A percentile compares a stretch with the other conserved stretches of the same genome.
These are phyloP conservation scores for Menura novaehollandiae DNA, from an alignment of 2,113 vertebrate species.

Conservation along the genomic window DNA sequence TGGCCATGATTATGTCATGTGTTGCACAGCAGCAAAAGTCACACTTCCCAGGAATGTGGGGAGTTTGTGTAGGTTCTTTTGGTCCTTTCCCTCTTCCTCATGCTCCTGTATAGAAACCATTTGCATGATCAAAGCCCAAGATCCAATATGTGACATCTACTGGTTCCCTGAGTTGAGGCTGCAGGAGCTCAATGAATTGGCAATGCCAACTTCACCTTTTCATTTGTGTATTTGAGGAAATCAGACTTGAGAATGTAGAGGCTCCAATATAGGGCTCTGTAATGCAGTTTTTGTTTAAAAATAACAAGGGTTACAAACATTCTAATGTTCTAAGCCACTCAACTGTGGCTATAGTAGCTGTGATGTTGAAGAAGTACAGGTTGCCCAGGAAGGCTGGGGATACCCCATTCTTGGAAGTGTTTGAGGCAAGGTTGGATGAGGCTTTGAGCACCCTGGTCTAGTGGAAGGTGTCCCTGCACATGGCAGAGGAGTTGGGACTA, in stretches of 20 bases:
- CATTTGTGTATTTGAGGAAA: neutral
- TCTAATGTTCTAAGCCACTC: neutral
- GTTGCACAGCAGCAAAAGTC: neutral
- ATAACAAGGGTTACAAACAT: neutral
- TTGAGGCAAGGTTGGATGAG: neutral
- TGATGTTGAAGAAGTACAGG: neutral
- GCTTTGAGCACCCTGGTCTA: neutral
- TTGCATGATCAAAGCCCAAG: neutral
- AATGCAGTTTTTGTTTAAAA: neutral
- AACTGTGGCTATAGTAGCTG: neutral
- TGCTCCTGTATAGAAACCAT: neutral
- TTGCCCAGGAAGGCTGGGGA: neutral
- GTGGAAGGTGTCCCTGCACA: neutral
- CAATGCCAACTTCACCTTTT: neutral
- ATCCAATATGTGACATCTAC: neutral
- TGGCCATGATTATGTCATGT: accelerated
- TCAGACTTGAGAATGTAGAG: neutral
- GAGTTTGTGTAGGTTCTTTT: neutral
- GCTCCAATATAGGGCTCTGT: neutral
- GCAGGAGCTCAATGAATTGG: neutral
- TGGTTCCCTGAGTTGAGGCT: neutral
- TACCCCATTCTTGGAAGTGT: neutral
- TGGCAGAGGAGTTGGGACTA: neutral
- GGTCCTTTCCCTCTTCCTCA: neutral
- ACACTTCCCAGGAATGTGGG: neutral